A percentile compares a stretch with the other conserved stretches of the same genome.
phyloP scores from a whole-genome alignment of 2,113 vertebrate genomes.

The Tachuris rubrigastra region DNA sequence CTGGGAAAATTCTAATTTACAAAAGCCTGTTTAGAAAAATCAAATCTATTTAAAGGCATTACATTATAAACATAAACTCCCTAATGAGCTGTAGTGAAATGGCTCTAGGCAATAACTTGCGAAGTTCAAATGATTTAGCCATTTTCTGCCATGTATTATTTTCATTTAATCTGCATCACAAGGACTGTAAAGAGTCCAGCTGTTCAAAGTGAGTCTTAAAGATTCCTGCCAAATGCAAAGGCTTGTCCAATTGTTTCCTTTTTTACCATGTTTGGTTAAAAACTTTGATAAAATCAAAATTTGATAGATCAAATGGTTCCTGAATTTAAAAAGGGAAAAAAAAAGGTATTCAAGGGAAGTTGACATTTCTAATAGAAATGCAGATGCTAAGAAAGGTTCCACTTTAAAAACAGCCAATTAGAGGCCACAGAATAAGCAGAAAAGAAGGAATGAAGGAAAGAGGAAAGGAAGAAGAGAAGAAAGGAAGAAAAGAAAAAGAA shows the following conservation, averaged over 20 bases:
- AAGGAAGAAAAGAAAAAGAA: not conserved
- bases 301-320: slow-evolving; percentile 40
- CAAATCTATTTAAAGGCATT: slow-evolving; percentile 78
- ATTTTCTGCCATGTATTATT: slow-evolving; percentile 71
- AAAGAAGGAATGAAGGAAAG: not conserved
- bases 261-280: slow-evolving; percentile 52
- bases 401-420: not conserved
- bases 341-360: not conserved
- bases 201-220: slow-evolving; percentile 67
- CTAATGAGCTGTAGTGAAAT: slow-evolving; percentile 78
- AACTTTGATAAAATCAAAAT: too few species aligned
- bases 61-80: slow-evolving; percentile 79
- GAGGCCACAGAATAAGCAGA: not conserved
- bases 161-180: slow-evolving; percentile 73
- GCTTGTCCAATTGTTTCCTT: slow-evolving; percentile 47
- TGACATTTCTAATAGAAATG: not conserved
- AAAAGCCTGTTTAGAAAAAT: slow-evolving; percentile 75
- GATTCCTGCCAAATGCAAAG: slow-evolving; percentile 54
- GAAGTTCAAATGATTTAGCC: slow-evolving; percentile 74
- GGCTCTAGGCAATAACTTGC: slow-evolving; percentile 74
- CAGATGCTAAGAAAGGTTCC: not conserved
- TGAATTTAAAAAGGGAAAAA: not conserved
- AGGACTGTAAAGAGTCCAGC: slow-evolving; percentile 74
- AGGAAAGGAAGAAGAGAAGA: not conserved
- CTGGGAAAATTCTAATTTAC: slow-evolving; percentile 78